These are phyloP conservation scores for Tolmerus cingulatus DNA, from an alignment of 2,888 invertebrate genomes.

Conservation along the genomic window DNA sequence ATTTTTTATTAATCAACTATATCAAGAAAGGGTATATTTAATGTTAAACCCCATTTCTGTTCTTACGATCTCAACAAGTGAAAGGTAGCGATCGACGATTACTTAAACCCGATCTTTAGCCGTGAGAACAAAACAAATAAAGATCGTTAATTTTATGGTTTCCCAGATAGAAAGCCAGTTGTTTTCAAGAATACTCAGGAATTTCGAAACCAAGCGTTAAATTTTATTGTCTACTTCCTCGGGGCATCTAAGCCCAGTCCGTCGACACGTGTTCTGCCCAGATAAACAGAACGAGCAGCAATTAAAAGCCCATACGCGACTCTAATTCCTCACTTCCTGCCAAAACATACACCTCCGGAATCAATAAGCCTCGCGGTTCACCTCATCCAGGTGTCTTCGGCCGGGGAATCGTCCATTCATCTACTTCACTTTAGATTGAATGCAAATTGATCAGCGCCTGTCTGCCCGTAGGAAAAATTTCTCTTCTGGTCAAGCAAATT, in stretches of 20 bases:
- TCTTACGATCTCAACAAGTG: neutral
- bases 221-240: neutral
- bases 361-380: neutral
- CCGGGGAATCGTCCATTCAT: neutral
- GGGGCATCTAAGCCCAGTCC: neutral
- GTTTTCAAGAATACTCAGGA: neutral
- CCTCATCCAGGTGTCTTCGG: neutral
- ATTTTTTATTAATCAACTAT: neutral
- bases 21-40: neutral
- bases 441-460: neutral
- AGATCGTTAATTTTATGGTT: neutral
- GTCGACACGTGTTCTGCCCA: neutral
- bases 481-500: neutral
- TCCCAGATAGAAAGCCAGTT: neutral
- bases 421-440: neutral
- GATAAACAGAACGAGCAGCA: neutral
- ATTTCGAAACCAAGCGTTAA: neutral
- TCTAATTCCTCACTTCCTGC: neutral
- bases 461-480: neutral
- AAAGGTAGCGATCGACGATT: neutral
- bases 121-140: neutral
- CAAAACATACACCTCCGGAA: neutral
- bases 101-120: neutral
- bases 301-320: neutral
- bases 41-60: neutral